Conservation (phyloP, 1,140 invertebrate genomes). For the Caenorhabditis briggsae region DNA sequence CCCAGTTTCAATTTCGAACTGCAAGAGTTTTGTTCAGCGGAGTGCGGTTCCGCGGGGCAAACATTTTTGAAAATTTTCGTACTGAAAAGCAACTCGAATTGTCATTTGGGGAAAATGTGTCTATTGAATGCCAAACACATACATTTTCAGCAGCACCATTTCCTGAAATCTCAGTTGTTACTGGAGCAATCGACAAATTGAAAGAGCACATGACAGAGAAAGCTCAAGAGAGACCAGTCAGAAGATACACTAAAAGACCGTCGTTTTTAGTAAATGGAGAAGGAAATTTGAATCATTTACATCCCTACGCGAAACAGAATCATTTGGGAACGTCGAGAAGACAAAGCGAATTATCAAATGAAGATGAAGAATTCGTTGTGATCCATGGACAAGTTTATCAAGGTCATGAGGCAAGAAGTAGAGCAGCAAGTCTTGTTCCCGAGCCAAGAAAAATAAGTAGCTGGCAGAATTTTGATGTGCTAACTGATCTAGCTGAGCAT, state of each 20-base stretch:
- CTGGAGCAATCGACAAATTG: slow-evolving; percentile 37
- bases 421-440: slow-evolving; percentile 21
- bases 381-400: slow-evolving; percentile 41
- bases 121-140: no score
- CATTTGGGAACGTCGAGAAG: slow-evolving; percentile 18
- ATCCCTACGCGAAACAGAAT: slow-evolving; percentile 16
- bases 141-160: slow-evolving; percentile 6
- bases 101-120: no score
- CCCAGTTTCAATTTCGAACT: no score
- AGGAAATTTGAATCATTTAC: slow-evolving; percentile 47
- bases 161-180: slow-evolving; percentile 47
- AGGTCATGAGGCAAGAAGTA: slow-evolving; percentile 24
- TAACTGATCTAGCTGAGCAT: slow-evolving; percentile 16
- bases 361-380: slow-evolving; percentile 45
- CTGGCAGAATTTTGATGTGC: background rate
- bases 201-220: slow-evolving; percentile 44
- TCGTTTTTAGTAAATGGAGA: slow-evolving; percentile 38
- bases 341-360: slow-evolving; percentile 22
- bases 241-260: slow-evolving; percentile 29
- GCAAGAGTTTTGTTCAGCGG: no score
- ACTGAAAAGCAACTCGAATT: no score
- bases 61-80: no score
- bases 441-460: slow-evolving; percentile 22
- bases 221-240: background rate
- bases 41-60: no score